Conservation (phyloP, 2,888 invertebrate species). For the Timema cristinae region DNA sequence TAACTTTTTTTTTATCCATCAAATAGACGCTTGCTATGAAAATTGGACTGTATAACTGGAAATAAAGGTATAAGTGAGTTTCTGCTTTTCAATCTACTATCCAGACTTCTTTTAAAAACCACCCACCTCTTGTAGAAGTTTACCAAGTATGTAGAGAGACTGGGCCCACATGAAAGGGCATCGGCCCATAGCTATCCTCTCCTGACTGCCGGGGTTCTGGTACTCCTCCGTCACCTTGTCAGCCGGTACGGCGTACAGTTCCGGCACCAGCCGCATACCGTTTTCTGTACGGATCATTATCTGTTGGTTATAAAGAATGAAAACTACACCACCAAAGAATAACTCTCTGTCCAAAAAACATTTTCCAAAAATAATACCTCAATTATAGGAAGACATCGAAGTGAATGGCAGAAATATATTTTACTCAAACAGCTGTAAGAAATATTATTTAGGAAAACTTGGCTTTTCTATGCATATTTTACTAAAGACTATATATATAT, state of each 20-base stretch:
- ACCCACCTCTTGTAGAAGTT: constrained; percentile 84
- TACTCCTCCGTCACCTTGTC: constrained; percentile 85
- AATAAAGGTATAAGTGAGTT: too few species aligned
- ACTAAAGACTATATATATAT: too few species aligned
- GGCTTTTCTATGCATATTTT: too few species aligned
- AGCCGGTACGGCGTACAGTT: constrained; percentile 84
- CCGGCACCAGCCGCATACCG: constrained; percentile 85
- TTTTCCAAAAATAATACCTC: not conserved
- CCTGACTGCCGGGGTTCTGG: constrained; percentile 84
- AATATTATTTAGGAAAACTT: too few species aligned
- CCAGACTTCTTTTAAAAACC: too few species aligned
- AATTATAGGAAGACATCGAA: too few species aligned
- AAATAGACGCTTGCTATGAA: too few species aligned
- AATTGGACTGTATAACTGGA: too few species aligned
- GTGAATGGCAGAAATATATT: too few species aligned
- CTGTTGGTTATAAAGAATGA: constrained; percentile 38
- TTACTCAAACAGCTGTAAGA: too few species aligned
- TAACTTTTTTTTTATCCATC: too few species aligned
- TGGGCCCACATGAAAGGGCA: constrained; percentile 98
- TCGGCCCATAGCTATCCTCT: constrained; percentile 78
- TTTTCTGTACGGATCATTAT: constrained; percentile 82
- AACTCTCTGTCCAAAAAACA: not conserved
- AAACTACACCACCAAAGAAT: not conserved
- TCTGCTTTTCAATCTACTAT: too few species aligned
- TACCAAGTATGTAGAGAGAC: constrained; percentile 91